Evolutionary conservation across 2,888 invertebrate species (phyloP).

Genomic region (Spicauda simplicius): DNA sequence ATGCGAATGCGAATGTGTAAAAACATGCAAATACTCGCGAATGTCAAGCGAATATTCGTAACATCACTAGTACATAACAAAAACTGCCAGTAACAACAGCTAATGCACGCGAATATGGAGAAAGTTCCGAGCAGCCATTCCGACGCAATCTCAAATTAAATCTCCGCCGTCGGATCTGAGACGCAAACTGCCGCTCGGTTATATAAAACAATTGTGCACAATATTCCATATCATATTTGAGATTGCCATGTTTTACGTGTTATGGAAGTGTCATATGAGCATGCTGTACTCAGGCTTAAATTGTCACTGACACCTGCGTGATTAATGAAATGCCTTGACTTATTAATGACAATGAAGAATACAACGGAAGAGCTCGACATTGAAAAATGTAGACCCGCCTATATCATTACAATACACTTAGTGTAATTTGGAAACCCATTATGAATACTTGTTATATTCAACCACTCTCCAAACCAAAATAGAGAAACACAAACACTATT

Average conservation of each 20-base stretch:
- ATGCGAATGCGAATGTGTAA: too few relatives aligned
- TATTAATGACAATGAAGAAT: not conserved
- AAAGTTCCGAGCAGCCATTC: slow-evolving; percentile 62
- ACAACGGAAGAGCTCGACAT: not conserved
- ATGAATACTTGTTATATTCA: too few relatives aligned
- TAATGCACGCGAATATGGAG: slow-evolving; percentile 74
- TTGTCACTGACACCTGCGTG: not conserved
- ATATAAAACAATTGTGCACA: slow-evolving; percentile 41
- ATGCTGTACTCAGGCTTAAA: not conserved
- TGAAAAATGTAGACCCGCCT: not conserved
- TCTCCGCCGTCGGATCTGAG: slow-evolving; percentile 64
- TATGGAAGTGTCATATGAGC: not conserved
- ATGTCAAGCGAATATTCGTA: too few relatives aligned
- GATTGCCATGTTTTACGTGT: slow-evolving; percentile 15
- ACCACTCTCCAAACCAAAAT: too few relatives aligned
- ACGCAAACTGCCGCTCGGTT: slow-evolving; percentile 55
- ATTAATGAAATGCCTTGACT: not conserved
- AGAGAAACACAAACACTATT: too few relatives aligned
- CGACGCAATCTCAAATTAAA: slow-evolving; percentile 80
- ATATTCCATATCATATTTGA: slow-evolving; percentile 26
- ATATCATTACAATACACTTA: too few relatives aligned
- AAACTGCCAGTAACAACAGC: slow-evolving; percentile 66
- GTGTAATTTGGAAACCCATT: too few relatives aligned
- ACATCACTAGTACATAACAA: slow-evolving; percentile 58
- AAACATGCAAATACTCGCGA: too few relatives aligned